Percentiles rank a stretch among this genome's conserved stretches.
These are phyloP conservation scores for Sepiola atlantica DNA, from an alignment of 2,888 invertebrate species.

Conservation along the genomic window DNA sequence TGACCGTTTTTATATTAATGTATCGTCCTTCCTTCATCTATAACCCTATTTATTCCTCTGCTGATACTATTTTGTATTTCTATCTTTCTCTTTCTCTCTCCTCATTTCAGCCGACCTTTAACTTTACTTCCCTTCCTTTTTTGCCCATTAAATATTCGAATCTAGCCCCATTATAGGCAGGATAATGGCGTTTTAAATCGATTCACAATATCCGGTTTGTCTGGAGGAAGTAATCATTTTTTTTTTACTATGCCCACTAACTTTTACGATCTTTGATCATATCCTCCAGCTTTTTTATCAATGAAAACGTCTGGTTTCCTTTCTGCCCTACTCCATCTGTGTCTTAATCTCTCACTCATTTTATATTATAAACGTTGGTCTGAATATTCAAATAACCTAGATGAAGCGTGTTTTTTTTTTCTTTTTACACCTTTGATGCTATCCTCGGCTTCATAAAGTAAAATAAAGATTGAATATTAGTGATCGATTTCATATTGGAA, in stretches of 20 bases:
- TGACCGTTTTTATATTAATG: too few species aligned
- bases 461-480: background rate
- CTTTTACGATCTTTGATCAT: constrained; percentile 32
- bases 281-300: background rate
- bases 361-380: background rate
- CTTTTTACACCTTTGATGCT: background rate
- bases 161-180: constrained; percentile 32
- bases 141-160: background rate
- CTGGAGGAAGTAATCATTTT: constrained; percentile 32
- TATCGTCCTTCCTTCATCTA: too few species aligned
- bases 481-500: background rate
- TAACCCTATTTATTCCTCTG: too few species aligned
- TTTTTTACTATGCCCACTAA: constrained; percentile 16
- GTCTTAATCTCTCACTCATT: too few species aligned
- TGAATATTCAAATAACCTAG: background rate
- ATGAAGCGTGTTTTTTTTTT: background rate
- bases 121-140: background rate
- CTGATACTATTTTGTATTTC: background rate
- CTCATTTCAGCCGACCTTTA: background rate
- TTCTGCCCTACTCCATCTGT: too few species aligned
- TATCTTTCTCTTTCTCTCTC: background rate
- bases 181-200: constrained; percentile 32
- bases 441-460: background rate
- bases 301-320: background rate
- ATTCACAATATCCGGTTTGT: constrained; percentile 32